phyloP scores from a whole-genome alignment of 2,797 vertebrate genomes.

The Atherinosoma microstoma region DNA sequence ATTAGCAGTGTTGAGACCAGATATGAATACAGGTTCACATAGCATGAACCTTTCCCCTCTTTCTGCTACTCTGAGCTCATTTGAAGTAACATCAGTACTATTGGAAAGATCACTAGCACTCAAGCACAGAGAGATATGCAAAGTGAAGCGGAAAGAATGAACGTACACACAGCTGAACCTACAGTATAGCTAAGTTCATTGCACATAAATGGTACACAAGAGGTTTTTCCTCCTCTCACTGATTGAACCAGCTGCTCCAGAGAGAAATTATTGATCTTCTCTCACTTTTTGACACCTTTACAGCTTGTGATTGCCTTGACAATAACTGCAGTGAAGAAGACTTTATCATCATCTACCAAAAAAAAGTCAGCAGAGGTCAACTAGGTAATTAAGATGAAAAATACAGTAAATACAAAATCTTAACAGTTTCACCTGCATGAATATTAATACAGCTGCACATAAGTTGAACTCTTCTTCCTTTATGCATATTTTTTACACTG shows the following conservation, averaged over 20 bases:
- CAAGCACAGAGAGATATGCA: not conserved
- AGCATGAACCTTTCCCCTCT: too few species aligned
- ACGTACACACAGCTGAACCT: not conserved
- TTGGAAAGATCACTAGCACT: not conserved
- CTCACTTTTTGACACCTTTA: too few species aligned
- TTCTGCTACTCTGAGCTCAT: too few species aligned
- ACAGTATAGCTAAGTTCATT: not conserved
- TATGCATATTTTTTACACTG: too few species aligned
- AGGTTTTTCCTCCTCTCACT: not conserved
- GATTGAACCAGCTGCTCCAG: not conserved
- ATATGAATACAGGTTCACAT: too few species aligned
- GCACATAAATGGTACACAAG: not conserved
- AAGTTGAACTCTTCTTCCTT: too few species aligned
- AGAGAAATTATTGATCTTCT: not conserved
- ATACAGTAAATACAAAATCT: not conserved
- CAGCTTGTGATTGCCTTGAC: too few species aligned
- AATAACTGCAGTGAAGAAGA: not conserved
- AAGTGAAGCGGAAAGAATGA: not conserved
- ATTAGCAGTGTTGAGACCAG: not conserved
- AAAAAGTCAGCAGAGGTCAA: not conserved
- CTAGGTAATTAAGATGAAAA: not conserved
- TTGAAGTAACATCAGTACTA: too few species aligned
- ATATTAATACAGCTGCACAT: too few species aligned
- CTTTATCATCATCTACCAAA: not conserved
- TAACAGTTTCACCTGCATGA: too few species aligned